These are phyloP conservation scores for Tolypeutes matacus DNA, from an alignment of 2,797 vertebrate genomes.

Conservation along the genomic window DNA sequence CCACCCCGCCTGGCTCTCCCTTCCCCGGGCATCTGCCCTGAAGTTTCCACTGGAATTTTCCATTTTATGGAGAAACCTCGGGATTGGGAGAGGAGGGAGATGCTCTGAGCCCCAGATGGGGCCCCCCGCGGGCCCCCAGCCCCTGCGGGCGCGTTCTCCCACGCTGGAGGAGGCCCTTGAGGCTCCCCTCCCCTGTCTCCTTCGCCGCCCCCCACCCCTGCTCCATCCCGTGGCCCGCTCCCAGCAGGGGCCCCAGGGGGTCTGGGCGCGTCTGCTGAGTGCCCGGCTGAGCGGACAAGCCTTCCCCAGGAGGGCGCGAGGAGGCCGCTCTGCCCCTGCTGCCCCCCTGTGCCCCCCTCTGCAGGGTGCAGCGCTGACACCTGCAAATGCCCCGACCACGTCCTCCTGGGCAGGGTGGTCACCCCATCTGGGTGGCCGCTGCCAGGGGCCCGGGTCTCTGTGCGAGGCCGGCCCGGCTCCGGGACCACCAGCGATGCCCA, in stretches of 20 bases:
- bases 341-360: background rate
- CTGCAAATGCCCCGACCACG: conserved; percentile 90
- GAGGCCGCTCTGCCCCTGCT: background rate
- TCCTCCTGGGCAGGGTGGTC: conserved; percentile 90
- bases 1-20: conserved; percentile 62
- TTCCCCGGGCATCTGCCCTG: conserved; percentile 49
- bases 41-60: conserved; percentile 84
- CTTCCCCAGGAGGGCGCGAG: background rate
- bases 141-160: background rate
- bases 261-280: background rate
- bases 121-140: background rate
- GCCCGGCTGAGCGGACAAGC: background rate
- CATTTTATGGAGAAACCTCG: conserved; percentile 67
- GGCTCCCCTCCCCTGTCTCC: background rate
- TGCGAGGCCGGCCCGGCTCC: conserved; percentile 85
- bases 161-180: background rate
- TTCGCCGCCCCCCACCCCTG: background rate
- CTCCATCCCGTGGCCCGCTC: background rate
- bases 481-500: conserved; percentile 88
- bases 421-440: conserved; percentile 88
- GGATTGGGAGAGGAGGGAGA: conserved; percentile 31
- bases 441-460: conserved; percentile 88
- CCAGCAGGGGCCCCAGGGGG: background rate
- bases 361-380: conserved; percentile 86
- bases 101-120: conserved; percentile 16